Base-by-base conservation (phyloP, 2,888 invertebrate genomes). In the Alentia gelatinosa region DNA sequence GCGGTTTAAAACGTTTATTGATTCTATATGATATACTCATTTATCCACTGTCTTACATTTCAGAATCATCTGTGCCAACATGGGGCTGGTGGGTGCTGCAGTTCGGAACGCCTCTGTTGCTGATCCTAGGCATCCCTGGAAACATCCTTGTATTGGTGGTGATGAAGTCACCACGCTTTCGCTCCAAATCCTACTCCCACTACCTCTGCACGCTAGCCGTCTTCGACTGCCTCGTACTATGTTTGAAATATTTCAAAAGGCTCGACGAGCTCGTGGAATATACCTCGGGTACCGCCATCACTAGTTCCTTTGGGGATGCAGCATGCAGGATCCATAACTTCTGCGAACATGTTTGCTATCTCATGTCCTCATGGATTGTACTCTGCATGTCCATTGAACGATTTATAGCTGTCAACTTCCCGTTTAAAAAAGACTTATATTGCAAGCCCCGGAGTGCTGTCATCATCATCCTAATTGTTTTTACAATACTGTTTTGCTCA, bases 311-410 rank as follows among this genome's bases (percentile, higher is more conserved):
- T 89, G 93, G 92, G 7, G 92, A 94, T 91, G 91, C 92, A 1
- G 92, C 92, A 15, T 96, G 95, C 92, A 95, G 95, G 90, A 89
- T 94, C 4, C 94, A 94, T 92, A 93, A 94, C 74, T 96, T 94
- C 90, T 56, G 93, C 0, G 94, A 94, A 84, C 93, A 94, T 90
- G 93, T 95, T 30, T 94, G 94, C 89, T 94, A 94, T 90, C 92
- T 95, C 12, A 95, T 95, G 94, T 95, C 95, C 5, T 94, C 94
- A 0, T 95, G 95, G 95, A 92, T 95, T n/a, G 94, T 95, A n/a
- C 95, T 95, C 26, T 94, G 94, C 42, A 94, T 96, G 94, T 94
- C 95, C 0, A 47, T 94, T 26, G 95, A 96, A 90, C 91, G 95
- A 9, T 92, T 95, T 35, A 92, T 95, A 37, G 95, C 95, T 15